Percentiles rank a stretch among this genome's conserved stretches.
Evolutionary conservation across 2,113 vertebrate genomes (phyloP).

Genomic region (Setophaga coronata): DNA sequence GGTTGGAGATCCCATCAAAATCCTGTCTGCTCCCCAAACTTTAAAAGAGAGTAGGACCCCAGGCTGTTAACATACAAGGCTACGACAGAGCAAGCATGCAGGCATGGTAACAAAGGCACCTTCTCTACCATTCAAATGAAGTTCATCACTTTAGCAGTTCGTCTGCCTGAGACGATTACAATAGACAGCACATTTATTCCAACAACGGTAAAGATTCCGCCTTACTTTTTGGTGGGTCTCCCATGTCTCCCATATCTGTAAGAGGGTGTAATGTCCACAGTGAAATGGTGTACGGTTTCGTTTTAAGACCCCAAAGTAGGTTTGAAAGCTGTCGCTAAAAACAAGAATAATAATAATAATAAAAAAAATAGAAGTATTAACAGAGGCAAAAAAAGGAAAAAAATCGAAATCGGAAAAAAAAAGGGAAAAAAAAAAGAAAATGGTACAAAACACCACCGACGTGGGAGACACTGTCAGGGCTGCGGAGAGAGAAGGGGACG

Average conservation of each 20-base stretch:
- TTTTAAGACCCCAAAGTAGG: slow-evolving; percentile 69
- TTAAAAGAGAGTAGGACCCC: not conserved
- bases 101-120: slow-evolving; percentile 66
- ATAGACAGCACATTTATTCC: slow-evolving; percentile 68
- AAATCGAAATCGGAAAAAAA: not conserved
- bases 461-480: slow-evolving; percentile 66
- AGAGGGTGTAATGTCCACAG: slow-evolving; percentile 94
- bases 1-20: not conserved
- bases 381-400: not conserved
- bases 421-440: not conserved
- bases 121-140: slow-evolving; percentile 51
- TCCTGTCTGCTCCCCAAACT: not conserved
- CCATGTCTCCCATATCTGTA: slow-evolving; percentile 99
- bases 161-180: slow-evolving; percentile 47
- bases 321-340: slow-evolving; percentile 66
- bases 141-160: slow-evolving; percentile 38
- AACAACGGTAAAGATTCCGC: slow-evolving; percentile 66
- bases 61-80: not conserved
- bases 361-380: not conserved
- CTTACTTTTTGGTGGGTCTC: slow-evolving; percentile 99
- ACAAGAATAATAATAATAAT: not conserved
- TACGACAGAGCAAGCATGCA: slow-evolving; percentile 69
- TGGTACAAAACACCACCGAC: not conserved
- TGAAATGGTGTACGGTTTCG: slow-evolving; percentile 82
- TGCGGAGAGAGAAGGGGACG: not conserved